Percentiles rank a stretch among this genome's conserved stretches.
These are phyloP conservation scores for Brachypteracias leptosomus DNA, from an alignment of 2,113 vertebrate genomes.

Conservation along the genomic window DNA sequence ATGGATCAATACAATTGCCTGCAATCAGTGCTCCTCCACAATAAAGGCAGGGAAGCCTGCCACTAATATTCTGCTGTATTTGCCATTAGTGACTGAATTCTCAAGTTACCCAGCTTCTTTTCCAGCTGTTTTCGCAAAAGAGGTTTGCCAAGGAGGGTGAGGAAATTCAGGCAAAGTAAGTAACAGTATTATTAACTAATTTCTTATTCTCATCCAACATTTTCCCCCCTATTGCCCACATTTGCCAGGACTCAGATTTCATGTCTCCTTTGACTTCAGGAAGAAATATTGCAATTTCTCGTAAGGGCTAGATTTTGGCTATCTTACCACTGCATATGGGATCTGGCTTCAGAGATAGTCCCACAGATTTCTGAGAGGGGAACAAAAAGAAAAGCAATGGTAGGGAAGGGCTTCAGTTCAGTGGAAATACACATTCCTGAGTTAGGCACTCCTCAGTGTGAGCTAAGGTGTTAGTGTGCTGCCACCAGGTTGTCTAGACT, in stretches of 20 bases:
- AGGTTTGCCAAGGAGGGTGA: not conserved
- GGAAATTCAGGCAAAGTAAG: constrained; percentile 26
- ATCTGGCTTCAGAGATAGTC: constrained; percentile 9
- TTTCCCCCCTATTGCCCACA: not conserved
- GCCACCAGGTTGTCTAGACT: not conserved
- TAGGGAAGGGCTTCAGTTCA: not conserved
- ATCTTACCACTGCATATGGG: not conserved
- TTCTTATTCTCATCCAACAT: not conserved
- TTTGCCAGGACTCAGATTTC: constrained; percentile 36
- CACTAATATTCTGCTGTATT: constrained; percentile 1
- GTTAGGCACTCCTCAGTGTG: not conserved
- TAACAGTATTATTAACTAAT: constrained; percentile 22
- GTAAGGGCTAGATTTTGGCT: not conserved
- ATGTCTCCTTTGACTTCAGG: constrained; percentile 23
- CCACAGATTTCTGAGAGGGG: not conserved
- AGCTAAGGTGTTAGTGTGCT: not conserved
- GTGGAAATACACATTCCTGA: constrained; percentile 11
- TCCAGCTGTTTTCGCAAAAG: not conserved
- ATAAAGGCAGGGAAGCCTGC: not conserved
- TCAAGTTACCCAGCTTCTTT: not conserved
- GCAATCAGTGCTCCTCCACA: not conserved
- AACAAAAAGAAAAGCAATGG: not conserved
- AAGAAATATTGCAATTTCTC: constrained; percentile 42
- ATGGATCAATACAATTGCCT: constrained; percentile 21
- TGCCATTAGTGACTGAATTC: not conserved